phyloP scores from a whole-genome alignment of 2,888 invertebrate genomes.

The Clostera curtula region DNA sequence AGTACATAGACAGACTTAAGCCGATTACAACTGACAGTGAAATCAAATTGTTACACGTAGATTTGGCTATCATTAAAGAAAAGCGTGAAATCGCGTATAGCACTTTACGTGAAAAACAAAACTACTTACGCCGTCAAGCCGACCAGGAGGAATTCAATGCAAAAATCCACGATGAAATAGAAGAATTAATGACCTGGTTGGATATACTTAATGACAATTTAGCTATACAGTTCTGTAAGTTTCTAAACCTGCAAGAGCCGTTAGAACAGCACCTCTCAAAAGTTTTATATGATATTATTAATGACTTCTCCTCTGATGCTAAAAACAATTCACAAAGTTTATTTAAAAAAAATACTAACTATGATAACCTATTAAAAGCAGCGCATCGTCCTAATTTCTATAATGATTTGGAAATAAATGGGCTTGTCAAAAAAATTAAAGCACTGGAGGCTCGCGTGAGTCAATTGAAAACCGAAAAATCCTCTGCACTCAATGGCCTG shows the following conservation, averaged over 20 bases:
- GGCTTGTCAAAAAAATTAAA: constrained; percentile 25
- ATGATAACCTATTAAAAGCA: constrained; percentile 3
- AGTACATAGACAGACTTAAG: constrained; percentile 14
- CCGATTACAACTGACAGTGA: constrained; percentile 16
- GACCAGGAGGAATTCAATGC: constrained; percentile 27
- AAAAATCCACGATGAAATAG: constrained; percentile 25
- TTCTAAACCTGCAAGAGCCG: constrained; percentile 18
- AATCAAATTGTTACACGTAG: constrained; percentile 14
- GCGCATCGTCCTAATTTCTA: constrained; percentile 5
- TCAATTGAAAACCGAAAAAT: constrained; percentile 16
- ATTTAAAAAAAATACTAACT: constrained; percentile 9
- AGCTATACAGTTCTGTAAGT: constrained; percentile 22
- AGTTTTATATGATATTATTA: constrained; percentile 22
- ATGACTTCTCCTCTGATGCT: constrained; percentile 18
- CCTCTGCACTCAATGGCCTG: constrained; percentile 23
- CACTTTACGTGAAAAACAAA: constrained; percentile 26
- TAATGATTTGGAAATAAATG: constrained; percentile 21
- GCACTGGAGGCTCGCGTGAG: constrained; percentile 22
- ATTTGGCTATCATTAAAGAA: constrained; percentile 23
- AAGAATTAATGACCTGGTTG: constrained; percentile 38
- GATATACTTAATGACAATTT: constrained; percentile 28
- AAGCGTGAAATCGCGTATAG: constrained; percentile 22
- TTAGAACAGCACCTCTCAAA: constrained; percentile 20
- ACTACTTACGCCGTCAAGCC: constrained; percentile 16
- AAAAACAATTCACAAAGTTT: constrained; percentile 12